These are phyloP conservation scores for Clamator glandarius DNA, from an alignment of 2,797 vertebrate species.

Conservation along the genomic window DNA sequence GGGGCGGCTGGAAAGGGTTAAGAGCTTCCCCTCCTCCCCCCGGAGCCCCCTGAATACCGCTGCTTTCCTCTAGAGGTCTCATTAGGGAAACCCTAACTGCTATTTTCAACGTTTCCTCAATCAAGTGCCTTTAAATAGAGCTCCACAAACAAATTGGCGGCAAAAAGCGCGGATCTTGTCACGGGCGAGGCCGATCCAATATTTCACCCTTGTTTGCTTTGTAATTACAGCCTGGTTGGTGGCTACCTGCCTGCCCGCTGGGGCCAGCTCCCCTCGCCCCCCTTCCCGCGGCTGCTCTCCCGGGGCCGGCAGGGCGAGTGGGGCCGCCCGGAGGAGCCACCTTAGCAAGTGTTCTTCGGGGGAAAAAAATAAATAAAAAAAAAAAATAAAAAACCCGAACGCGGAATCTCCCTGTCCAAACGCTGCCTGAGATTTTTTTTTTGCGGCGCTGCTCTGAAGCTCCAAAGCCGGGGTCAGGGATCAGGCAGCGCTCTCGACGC, in stretches of 20 bases:
- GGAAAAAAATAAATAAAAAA: rapidly evolving
- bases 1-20: slow-evolving; percentile 73
- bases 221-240: slow-evolving; percentile 73
- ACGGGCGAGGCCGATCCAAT: slow-evolving; percentile 70
- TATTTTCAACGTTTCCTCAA: slow-evolving; percentile 86
- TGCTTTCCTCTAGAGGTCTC: slow-evolving; percentile 83
- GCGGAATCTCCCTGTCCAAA: neutral
- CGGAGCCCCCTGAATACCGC: slow-evolving; percentile 67
- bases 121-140: slow-evolving; percentile 84
- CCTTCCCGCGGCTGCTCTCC: neutral
- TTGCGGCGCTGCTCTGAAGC: neutral
- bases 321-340: neutral
- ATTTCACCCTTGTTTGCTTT: slow-evolving; percentile 80
- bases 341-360: neutral
- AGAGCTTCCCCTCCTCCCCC: slow-evolving; percentile 46
- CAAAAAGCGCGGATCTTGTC: slow-evolving; percentile 79
- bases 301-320: neutral
- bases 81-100: slow-evolving; percentile 82
- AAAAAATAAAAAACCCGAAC: too few species aligned
- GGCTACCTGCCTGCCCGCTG: slow-evolving; percentile 59
- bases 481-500: neutral
- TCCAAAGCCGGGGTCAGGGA: neutral
- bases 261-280: neutral
- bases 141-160: slow-evolving; percentile 80
- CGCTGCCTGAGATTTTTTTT: neutral